Percentiles rank a stretch among this genome's conserved stretches.
Evolutionary conservation across 2,888 invertebrate species (phyloP).

Genomic region (Morpho achilles): DNA sequence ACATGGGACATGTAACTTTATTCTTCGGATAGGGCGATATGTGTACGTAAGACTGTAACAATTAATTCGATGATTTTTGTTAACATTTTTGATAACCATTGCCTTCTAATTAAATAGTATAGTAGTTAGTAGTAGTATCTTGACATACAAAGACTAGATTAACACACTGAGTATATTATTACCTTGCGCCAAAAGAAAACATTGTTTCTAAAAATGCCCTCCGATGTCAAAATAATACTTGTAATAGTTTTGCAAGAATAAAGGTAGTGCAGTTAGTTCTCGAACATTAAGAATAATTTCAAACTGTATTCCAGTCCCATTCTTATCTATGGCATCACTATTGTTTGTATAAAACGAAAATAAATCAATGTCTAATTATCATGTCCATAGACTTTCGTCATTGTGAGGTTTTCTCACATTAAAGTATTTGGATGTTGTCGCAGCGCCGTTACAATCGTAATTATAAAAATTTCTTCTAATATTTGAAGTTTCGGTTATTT

Average conservation of each 20-base stretch:
- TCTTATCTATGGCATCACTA: conserved; percentile 16
- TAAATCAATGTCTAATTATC: conserved; percentile 31
- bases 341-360: conserved; percentile 24
- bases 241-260: conserved; percentile 5
- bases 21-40: no score
- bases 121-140: no score
- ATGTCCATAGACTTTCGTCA: conserved; percentile 23
- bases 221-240: no score
- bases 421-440: conserved; percentile 29
- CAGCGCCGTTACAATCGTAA: conserved; percentile 33
- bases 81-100: no score
- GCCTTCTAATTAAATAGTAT: no score
- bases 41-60: no score
- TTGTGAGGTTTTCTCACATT: conserved; percentile 36
- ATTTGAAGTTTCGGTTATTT: conserved; percentile 33
- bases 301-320: conserved; percentile 18
- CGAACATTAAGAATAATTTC: conserved; percentile 14
- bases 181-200: no score
- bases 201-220: no score
- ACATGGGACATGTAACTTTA: no score
- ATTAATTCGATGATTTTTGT: no score
- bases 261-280: conserved; percentile 5
- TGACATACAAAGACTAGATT: no score
- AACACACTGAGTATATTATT: no score
- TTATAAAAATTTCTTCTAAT: conserved; percentile 38